A percentile compares a stretch with the other conserved stretches of the same genome.
phyloP scores from a whole-genome alignment of 2,113 vertebrate genomes.

The Eublepharis macularius region DNA sequence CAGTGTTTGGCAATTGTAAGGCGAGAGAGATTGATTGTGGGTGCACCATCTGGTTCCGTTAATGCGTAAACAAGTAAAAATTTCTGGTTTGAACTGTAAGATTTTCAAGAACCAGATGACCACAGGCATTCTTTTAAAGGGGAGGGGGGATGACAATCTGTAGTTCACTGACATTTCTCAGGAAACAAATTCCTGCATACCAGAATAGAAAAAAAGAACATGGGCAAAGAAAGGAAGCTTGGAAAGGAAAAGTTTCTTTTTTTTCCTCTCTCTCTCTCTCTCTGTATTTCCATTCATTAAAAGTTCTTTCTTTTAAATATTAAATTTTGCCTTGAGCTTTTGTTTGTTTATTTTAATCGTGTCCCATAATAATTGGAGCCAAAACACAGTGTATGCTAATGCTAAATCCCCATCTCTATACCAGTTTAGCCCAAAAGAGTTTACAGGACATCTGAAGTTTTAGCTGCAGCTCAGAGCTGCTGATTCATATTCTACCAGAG shows the following conservation, averaged over 20 bases:
- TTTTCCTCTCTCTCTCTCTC: too few species aligned
- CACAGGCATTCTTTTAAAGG: conserved; percentile 72
- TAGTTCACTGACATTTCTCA: conserved; percentile 67
- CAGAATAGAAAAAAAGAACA: background rate
- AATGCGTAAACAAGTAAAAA: conserved; percentile 76
- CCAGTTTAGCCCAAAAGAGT: background rate
- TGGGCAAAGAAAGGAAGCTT: background rate
- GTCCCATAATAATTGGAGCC: background rate
- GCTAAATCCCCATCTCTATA: background rate
- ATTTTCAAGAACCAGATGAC: conserved; percentile 67
- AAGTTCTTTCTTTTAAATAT: conserved; percentile 10
- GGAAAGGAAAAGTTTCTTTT: background rate
- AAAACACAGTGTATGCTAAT: background rate
- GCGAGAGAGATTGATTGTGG: conserved; percentile 59
- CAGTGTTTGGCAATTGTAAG: conserved; percentile 20
- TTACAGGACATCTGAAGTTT: background rate
- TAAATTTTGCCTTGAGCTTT: conserved; percentile 18
- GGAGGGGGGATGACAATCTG: conserved; percentile 33
- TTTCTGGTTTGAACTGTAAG: conserved; percentile 71
- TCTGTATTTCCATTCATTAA: conserved; percentile 34
- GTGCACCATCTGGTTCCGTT: conserved; percentile 76
- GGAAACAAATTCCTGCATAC: conserved; percentile 58
- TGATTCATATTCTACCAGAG: background rate
- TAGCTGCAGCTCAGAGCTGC: background rate
- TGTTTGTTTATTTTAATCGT: background rate